Evolutionary conservation across 2,888 invertebrate species (phyloP).

Genomic region (Meteorus cinctellus): DNA sequence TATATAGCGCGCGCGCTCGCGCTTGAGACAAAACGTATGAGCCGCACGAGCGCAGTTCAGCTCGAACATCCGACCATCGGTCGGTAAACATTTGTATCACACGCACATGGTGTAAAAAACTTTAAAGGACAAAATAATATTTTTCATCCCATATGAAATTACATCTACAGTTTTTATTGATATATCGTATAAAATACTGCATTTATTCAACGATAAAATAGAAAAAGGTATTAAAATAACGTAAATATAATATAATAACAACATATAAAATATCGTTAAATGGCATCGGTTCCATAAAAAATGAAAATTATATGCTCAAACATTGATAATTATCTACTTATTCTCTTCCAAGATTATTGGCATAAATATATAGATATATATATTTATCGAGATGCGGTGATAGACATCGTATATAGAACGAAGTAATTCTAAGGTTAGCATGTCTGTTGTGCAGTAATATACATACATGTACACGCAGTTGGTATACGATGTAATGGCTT

Average conservation of each 20-base stretch:
- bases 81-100: constrained; percentile 46
- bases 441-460: neutral
- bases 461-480: constrained; percentile 21
- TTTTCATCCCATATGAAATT: neutral
- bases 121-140: neutral
- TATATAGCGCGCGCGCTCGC: neutral
- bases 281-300: neutral
- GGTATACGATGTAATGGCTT: constrained; percentile 7
- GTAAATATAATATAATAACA: neutral
- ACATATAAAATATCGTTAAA: neutral
- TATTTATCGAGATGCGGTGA: constrained; percentile 6
- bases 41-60: too few species aligned
- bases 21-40: neutral
- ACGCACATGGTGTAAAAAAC: neutral
- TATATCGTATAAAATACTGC: neutral
- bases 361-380: constrained; percentile 4
- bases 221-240: neutral
- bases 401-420: neutral
- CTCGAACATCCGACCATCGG: constrained; percentile 36
- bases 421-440: constrained; percentile 5
- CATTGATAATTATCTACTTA: constrained; percentile 6
- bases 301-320: neutral
- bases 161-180: neutral
- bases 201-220: neutral
- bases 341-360: constrained; percentile 7